Percentiles rank a stretch among this genome's conserved stretches.
Evolutionary conservation across 2,888 invertebrate species (phyloP).

Genomic region (Cosmopolites sordidus): DNA sequence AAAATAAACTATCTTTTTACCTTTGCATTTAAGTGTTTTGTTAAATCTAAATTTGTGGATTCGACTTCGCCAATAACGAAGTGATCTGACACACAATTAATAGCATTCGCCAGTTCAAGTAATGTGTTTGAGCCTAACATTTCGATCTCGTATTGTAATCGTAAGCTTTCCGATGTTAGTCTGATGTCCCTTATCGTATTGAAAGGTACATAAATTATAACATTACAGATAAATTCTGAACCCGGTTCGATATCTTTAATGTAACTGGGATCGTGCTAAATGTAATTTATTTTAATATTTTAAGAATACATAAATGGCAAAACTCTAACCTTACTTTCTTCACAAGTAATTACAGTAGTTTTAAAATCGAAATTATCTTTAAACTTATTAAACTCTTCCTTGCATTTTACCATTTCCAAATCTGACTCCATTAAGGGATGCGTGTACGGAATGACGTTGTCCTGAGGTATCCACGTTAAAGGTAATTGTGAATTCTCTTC

Average conservation of each 20-base stretch:
- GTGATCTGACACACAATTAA: slow-evolving; percentile 69
- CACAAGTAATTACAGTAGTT: too few relatives aligned
- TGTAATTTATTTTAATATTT: neutral
- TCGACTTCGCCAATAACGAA: slow-evolving; percentile 61
- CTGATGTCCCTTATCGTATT: slow-evolving; percentile 24
- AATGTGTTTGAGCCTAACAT: slow-evolving; percentile 66
- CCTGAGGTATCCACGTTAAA: slow-evolving; percentile 5
- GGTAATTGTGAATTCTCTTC: slow-evolving; percentile 17
- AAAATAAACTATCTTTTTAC: slow-evolving; percentile 19
- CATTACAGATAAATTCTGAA: slow-evolving; percentile 32
- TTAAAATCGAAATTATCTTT: neutral
- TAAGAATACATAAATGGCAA: too few relatives aligned
- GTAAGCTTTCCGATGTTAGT: slow-evolving; percentile 39
- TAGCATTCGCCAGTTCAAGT: slow-evolving; percentile 67
- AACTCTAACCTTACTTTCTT: too few relatives aligned
- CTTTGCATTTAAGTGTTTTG: slow-evolving; percentile 29
- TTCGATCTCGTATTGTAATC: slow-evolving; percentile 55
- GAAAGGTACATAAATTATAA: slow-evolving; percentile 34
- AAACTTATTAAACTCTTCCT: slow-evolving; percentile 11
- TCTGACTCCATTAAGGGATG: slow-evolving; percentile 11
- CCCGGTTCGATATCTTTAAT: slow-evolving; percentile 31
- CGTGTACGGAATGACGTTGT: slow-evolving; percentile 1
- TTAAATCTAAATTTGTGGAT: slow-evolving; percentile 32
- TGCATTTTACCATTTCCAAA: slow-evolving; percentile 20
- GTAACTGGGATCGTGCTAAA: slow-evolving; percentile 2